phyloP scores from a whole-genome alignment of 2,797 vertebrate species.

The Bovichtus diacanthus region DNA sequence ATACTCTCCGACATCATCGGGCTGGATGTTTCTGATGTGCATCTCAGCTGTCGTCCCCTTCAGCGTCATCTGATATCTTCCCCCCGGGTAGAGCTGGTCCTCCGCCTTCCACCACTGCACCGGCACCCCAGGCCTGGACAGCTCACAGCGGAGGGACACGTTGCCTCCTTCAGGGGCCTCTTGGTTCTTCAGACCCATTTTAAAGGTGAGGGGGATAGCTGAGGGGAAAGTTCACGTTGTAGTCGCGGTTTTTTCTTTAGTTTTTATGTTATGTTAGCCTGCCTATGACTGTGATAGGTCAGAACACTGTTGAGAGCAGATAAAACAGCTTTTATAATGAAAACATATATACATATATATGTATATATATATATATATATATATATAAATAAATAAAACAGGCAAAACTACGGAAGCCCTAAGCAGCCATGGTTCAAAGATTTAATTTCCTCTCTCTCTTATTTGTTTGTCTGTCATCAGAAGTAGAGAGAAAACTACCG shows the following conservation, averaged over 20 bases:
- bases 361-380: no score
- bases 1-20: conserved; percentile 86
- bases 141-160: conserved; percentile 82
- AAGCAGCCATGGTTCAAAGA: no score
- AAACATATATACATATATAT: no score
- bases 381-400: no score
- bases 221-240: conserved; percentile 1
- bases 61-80: conserved; percentile 83
- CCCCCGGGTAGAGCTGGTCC: conserved; percentile 75
- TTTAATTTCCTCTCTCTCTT: no score
- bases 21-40: conserved; percentile 85
- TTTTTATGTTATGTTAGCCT: neutral
- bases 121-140: conserved; percentile 81
- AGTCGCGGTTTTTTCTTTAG: neutral
- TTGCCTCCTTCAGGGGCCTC: conserved; percentile 83
- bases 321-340: neutral
- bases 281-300: neutral
- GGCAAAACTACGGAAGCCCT: no score
- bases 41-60: conserved; percentile 84
- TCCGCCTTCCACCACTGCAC: conserved; percentile 90
- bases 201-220: conserved; percentile 85
- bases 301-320: neutral
- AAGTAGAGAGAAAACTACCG: no score
- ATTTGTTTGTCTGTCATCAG: no score
- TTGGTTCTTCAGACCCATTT: conserved; percentile 85